Base-by-base conservation (phyloP, 2,888 invertebrate species). In the Urechis unicinctus region DNA sequence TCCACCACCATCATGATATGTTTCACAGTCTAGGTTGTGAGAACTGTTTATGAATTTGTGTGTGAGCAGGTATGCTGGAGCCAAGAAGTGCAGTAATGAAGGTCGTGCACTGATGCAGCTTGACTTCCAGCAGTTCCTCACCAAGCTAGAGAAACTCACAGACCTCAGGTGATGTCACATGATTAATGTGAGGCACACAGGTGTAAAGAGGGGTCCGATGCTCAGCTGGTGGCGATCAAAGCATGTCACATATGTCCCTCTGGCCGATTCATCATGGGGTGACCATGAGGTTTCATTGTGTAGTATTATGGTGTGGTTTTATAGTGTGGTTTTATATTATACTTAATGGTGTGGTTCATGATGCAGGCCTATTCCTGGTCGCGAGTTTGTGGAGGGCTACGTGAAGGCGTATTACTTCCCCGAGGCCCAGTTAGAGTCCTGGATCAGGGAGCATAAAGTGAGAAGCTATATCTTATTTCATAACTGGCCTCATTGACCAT, bases 31-130 rank as follows among this genome's bases (percentile, higher is more conserved):
- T 13, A 36, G 13, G 36, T 6, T 13, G 36, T 13, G 13, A 36
- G 9, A 36, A 36, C 36, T 13, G 36, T 36, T 36, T 36, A 13
- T 36, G 30, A 13, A 43, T 45, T 21, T 22, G 46, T 47, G 17
- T 17, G 21, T 50, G 42, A 52, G 3, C 48, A 73, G 73, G 9
- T 74, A 71, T 61, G 66, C 74, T 28, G 68, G 65, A 69, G 89
- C 91, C 0, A 91, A 88, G 60, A 94, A 92, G 75, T 98, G 98
- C 78, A 89, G 93, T 0, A 92, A 93, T 66, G 96, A 93, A 26
- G 98, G 98, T 0, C 81, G 98, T 42, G 97, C 94, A 0, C 79
- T 98, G 9, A 98, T 98, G 97, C 96, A 96, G 73, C 81, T 98
- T 25, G 98, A 98, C 81, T 96, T 93, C 71, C 90, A 93, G 5